phyloP scores from a whole-genome alignment of 2,797 vertebrate genomes.

The Rhadinocentrus ornatus region DNA sequence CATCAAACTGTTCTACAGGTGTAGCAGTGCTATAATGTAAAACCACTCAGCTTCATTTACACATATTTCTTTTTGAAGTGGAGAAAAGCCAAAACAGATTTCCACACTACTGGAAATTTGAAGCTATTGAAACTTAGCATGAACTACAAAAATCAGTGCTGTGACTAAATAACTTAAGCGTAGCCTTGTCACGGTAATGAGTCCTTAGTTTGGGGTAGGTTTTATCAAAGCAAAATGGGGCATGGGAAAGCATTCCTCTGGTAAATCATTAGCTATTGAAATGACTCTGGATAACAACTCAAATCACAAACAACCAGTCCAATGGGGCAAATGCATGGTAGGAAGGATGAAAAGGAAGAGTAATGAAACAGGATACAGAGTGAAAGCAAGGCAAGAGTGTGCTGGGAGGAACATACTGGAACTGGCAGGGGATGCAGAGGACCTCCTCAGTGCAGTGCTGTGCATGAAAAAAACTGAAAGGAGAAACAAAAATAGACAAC shows the following conservation, averaged over 20 bases:
- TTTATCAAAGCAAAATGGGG: conserved; percentile 17
- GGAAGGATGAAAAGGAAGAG: conserved; percentile 62
- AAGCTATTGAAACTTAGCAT: background rate
- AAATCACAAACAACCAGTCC: conserved; percentile 54
- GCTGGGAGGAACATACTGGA: conserved; percentile 83
- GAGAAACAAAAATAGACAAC: conserved; percentile 85
- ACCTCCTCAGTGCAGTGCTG: conserved; percentile 81
- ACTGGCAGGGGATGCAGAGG: conserved; percentile 81
- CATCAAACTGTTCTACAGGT: background rate
- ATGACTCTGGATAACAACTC: conserved; percentile 28
- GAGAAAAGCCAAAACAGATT: background rate
- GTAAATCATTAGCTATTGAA: conserved; percentile 38
- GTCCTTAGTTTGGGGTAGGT: conserved; percentile 11
- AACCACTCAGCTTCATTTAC: background rate
- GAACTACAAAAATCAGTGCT: background rate
- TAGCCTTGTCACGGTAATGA: conserved; percentile 8
- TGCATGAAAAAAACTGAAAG: conserved; percentile 86
- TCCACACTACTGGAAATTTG: background rate
- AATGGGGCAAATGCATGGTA: conserved; percentile 39
- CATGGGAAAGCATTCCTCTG: conserved; percentile 19
- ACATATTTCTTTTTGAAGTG: background rate
- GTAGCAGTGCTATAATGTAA: background rate
- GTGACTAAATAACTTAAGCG: conserved; percentile 5
- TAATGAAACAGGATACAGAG: conserved; percentile 68
- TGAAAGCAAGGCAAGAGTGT: conserved; percentile 79